A percentile compares a stretch with the other conserved stretches of the same genome.
Conservation (phyloP, 2,888 invertebrate species). For the Asteroscopus sphinx region DNA sequence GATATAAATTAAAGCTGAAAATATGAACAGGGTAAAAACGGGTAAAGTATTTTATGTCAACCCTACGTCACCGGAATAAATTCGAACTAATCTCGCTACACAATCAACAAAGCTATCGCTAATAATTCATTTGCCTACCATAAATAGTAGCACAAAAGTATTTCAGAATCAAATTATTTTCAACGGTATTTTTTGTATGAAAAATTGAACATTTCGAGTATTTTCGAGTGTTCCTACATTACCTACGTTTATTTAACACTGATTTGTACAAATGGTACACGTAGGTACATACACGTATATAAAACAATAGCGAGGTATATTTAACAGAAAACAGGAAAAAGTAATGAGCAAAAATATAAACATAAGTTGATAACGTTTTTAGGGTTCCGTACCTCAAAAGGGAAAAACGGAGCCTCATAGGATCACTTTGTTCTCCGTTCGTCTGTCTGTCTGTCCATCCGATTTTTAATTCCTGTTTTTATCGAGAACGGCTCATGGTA, state of each 20-base stretch:
- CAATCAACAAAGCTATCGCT: constrained; percentile 40
- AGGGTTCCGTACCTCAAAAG: no score
- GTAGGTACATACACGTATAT: constrained; percentile 4
- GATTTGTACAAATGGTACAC: constrained; percentile 6
- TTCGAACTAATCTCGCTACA: constrained; percentile 42
- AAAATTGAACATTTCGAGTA: constrained; percentile 20
- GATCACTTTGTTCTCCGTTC: no score
- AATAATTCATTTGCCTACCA: constrained; percentile 34
- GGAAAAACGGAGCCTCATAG: no score
- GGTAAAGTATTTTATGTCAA: constrained; percentile 26
- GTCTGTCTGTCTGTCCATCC: no score
- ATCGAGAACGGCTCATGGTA: no score
- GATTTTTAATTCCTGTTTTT: no score
- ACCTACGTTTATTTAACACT: constrained; percentile 19
- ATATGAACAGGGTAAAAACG: constrained; percentile 25
- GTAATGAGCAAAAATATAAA: neutral
- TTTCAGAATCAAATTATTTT: constrained; percentile 23
- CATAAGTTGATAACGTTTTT: neutral
- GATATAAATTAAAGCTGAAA: constrained; percentile 33
- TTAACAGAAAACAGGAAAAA: constrained; percentile 32
- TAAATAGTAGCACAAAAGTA: constrained; percentile 32
- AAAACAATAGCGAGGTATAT: constrained; percentile 25
- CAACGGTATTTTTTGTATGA: constrained; percentile 19
- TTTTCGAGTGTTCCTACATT: no score
- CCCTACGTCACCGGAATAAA: constrained; percentile 34